Base-by-base conservation (phyloP, 2,113 vertebrate species). In the Thinocorus orbignyianus region DNA sequence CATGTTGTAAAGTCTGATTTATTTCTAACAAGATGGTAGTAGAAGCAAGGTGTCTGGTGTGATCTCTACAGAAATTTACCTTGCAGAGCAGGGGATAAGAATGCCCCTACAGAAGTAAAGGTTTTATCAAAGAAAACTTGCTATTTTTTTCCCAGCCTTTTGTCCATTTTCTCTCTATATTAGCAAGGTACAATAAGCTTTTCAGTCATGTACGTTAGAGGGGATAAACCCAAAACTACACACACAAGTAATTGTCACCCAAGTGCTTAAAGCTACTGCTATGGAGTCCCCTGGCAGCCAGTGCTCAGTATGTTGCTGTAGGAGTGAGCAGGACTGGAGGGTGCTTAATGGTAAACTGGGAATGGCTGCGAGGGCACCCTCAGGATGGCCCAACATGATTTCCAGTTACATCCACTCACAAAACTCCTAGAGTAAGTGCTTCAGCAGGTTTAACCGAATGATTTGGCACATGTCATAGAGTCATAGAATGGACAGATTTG, bases 301-400 rank as follows among this genome's bases (percentile, higher is more conserved):
- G 41, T 41, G 41, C 5, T 11, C 8, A 9, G 19, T 7, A 9
- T 1, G 8, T 7, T 1, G 0, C 3, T 6, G 7, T 0, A 39
- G 13, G 3, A 6, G 8, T 6, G 8, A 49, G 18, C 1, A 7
- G 18, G 17, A 6, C 52, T 2, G 17, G 3, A 49, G 1, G 11
- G 9, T 5, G 35, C 8, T 3, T 1, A 11, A 25, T 3, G 18
- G 20, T 12, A 49, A 13, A 19, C 1, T 5, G 2, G 10, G 2
- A 4, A 23, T 3, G 11, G 2, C 11, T 2, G 3, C 2, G 7
- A 2, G 6, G 0, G 13, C 20, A 31, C 4, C 2, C 25, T 3
- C 3, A 7, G 6, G 1, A 2, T 0, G 7, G 11, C 1, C 15
- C 14, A 41, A 2, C 1, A 1, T 0, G 3, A 4, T 2, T 3